Evolutionary conservation across 1,140 invertebrate genomes (phyloP), one percentile per base, ranked within the genome.

Genomic region (Papilio polytes): DNA sequence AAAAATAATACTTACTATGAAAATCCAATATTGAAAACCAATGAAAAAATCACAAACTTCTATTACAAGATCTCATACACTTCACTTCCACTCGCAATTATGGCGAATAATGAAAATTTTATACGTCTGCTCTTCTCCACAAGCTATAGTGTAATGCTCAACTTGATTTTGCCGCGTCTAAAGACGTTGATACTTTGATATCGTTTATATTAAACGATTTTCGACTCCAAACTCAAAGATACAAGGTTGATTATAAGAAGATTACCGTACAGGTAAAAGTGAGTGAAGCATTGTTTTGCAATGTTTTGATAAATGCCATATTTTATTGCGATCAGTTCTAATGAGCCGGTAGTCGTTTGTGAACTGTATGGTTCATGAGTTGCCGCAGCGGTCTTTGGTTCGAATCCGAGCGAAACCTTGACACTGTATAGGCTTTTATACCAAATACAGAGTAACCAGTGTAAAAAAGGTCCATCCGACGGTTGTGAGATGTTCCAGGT

Each of bases 261-360:
- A 12, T 73, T 18, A 41, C 1, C 10, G 18, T 7, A 41, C 4
- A 74, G 73, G 73, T 74, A 74, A 74, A 74, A 74, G 73, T 74
- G 73, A 74, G 73, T 74, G 20, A 46, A 74, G 73, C n/a, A 74
- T 74, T 74, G 41, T 74, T 74, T 76, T 76, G 74, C 41, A 70
- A 70, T 70, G 63, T 70, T 70, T 70, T 70, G 63, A 70, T 76
- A 46, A 48, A 51, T 22, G 74, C 44, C 13, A 70, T 36, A 15
- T 31, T 70, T 70, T 70, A 70, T 70, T 70, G 63, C 63, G 26
- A 70, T 31, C 26, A 15, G 26, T 31, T 13, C 22, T 13, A 70
- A 31, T 22, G 59, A 63, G 59, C 59, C 59, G 59, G 59, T 63
- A 63, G 59, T 63, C 20, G 10, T 63, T 22, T 6, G 10, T 22